Conservation (phyloP, 2,888 invertebrate genomes). For the Drosophila meridionalis region DNA sequence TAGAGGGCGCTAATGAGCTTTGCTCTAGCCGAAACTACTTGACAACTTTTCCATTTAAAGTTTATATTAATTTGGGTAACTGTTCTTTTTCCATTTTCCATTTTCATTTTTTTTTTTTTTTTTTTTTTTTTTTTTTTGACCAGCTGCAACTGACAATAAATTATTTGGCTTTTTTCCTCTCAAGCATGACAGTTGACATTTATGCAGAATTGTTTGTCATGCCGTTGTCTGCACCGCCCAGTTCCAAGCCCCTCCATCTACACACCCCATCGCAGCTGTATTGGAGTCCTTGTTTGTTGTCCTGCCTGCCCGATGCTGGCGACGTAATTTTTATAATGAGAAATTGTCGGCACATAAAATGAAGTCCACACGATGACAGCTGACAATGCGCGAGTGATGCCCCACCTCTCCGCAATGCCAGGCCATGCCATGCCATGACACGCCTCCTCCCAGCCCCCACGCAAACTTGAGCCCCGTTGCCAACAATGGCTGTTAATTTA, state of each 20-base stretch:
- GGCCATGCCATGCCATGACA: neutral
- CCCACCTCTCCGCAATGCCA: neutral
- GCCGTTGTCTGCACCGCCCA: slow-evolving; percentile 29
- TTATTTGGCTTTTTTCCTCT: slow-evolving; percentile 33
- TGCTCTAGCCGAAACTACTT: slow-evolving; percentile 47
- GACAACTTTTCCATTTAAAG: slow-evolving; percentile 64
- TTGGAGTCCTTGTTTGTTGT: slow-evolving; percentile 50
- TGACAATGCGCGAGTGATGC: slow-evolving; percentile 53
- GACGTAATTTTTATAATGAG: slow-evolving; percentile 79
- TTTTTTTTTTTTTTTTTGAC: neutral
- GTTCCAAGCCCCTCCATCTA: neutral
- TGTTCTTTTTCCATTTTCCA: neutral
- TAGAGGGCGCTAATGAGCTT: slow-evolving; percentile 57
- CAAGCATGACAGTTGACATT: slow-evolving; percentile 70
- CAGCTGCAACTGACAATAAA: slow-evolving; percentile 44
- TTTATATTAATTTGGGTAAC: slow-evolving; percentile 51
- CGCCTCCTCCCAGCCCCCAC: neutral
- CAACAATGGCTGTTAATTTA: slow-evolving; percentile 67
- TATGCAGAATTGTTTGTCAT: slow-evolving; percentile 65
- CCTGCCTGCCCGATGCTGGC: slow-evolving; percentile 41
- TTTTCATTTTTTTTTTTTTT: neutral
- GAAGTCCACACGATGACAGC: slow-evolving; percentile 73
- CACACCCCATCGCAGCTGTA: slow-evolving; percentile 14
- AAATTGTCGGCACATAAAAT: slow-evolving; percentile 80
- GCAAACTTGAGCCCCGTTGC: slow-evolving; percentile 2